Conservation (phyloP, 2,113 vertebrate genomes). For the Nycticryphes semicollaris region DNA sequence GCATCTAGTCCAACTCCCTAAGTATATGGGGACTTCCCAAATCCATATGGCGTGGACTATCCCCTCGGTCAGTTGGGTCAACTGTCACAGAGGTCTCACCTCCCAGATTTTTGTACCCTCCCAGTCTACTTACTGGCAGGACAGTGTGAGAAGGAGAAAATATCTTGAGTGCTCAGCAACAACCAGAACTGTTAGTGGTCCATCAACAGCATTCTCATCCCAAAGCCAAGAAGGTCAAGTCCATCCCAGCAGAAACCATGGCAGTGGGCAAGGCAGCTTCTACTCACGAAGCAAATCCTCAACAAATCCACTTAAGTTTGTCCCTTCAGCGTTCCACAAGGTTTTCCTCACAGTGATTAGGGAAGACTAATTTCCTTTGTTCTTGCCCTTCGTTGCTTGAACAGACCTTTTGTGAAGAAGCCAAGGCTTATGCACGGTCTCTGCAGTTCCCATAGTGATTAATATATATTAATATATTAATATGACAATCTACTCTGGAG, state of each 20-base stretch:
- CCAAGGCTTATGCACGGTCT: not conserved
- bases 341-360: not conserved
- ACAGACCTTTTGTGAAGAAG: not conserved
- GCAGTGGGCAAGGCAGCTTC: not conserved
- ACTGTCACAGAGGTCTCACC: not conserved
- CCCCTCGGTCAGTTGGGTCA: not conserved
- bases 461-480: not conserved
- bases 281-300: fast-evolving
- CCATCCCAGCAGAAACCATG: not conserved
- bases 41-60: not conserved
- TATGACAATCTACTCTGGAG: too few species aligned
- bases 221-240: not conserved
- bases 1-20: too few species aligned
- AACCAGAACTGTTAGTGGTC: not conserved
- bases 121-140: not conserved
- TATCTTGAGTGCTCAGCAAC: not conserved
- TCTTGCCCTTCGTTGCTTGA: not conserved
- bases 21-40: too few species aligned
- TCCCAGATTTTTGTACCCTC: not conserved
- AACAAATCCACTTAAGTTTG: fast-evolving
- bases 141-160: not conserved
- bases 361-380: not conserved
- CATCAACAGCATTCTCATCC: not conserved
- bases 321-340: not conserved
- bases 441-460: not conserved